phyloP scores from a whole-genome alignment of 2,797 vertebrate genomes.

The Hydrophis major region DNA sequence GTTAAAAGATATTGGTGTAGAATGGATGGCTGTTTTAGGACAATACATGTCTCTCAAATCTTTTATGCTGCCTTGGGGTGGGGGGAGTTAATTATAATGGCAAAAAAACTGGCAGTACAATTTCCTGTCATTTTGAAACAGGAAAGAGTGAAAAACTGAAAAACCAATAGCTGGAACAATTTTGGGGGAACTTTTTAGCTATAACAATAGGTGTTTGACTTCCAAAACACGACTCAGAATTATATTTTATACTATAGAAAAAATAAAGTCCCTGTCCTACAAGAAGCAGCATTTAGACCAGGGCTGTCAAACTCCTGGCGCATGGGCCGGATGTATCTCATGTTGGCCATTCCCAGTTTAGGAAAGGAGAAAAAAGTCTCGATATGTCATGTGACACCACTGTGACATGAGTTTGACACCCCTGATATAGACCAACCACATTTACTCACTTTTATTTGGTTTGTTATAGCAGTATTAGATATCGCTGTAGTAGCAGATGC shows the following conservation, averaged over 20 bases:
- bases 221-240: neutral
- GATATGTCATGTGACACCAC: too few relatives aligned
- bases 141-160: neutral
- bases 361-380: too few relatives aligned
- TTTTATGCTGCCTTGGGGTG: neutral
- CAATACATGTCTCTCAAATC: neutral
- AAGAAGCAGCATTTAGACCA: neutral
- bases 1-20: neutral
- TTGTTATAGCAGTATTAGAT: conserved; percentile 40
- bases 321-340: too few relatives aligned
- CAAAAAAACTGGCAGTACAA: neutral
- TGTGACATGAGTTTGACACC: too few relatives aligned
- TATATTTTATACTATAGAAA: neutral
- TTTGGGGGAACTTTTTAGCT: neutral
- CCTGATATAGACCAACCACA: neutral
- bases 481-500: conserved; percentile 10
- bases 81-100: neutral
- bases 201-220: neutral
- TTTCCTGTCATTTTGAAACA: neutral
- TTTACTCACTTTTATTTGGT: conserved; percentile 70
- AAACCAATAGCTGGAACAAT: neutral
- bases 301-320: too few relatives aligned
- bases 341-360: too few relatives aligned
- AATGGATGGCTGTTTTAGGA: neutral
- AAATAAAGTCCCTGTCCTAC: neutral